Percentiles rank a stretch among this genome's conserved stretches.
These are phyloP conservation scores for Chelonus formosanus DNA, from an alignment of 2,888 invertebrate species.

Conservation along the genomic window DNA sequence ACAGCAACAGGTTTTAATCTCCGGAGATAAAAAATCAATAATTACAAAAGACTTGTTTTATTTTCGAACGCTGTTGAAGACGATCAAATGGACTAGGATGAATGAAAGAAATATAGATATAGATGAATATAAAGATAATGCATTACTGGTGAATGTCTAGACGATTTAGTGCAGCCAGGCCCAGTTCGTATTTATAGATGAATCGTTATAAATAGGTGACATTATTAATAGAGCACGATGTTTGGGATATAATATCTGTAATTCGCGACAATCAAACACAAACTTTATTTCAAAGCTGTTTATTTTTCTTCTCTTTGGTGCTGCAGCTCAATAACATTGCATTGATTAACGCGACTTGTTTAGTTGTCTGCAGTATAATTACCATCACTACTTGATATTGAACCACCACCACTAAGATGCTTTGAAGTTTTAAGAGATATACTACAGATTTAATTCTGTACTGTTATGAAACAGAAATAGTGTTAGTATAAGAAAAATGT, in stretches of 20 bases:
- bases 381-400: neutral
- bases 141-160: conserved; percentile 18
- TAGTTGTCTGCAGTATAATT: too few species aligned
- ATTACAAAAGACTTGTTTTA: conserved; percentile 30
- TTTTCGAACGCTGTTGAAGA: neutral
- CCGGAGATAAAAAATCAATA: conserved; percentile 37
- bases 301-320: neutral
- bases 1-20: conserved; percentile 42
- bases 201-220: conserved; percentile 50
- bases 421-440: too few species aligned
- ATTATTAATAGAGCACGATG: conserved; percentile 51
- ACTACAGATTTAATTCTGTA: neutral
- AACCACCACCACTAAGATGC: neutral
- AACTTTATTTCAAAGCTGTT: neutral
- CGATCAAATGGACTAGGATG: neutral
- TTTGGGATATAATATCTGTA: conserved; percentile 38
- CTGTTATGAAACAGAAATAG: neutral
- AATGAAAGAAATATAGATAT: neutral
- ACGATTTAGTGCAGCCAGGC: conserved; percentile 31
- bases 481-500: too few species aligned
- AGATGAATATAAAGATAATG: neutral
- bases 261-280: conserved; percentile 29
- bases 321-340: neutral
- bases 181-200: conserved; percentile 37
- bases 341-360: too few species aligned